Base-by-base conservation (phyloP, 2,888 invertebrate genomes). In the Aporophyla lueneburgensis region DNA sequence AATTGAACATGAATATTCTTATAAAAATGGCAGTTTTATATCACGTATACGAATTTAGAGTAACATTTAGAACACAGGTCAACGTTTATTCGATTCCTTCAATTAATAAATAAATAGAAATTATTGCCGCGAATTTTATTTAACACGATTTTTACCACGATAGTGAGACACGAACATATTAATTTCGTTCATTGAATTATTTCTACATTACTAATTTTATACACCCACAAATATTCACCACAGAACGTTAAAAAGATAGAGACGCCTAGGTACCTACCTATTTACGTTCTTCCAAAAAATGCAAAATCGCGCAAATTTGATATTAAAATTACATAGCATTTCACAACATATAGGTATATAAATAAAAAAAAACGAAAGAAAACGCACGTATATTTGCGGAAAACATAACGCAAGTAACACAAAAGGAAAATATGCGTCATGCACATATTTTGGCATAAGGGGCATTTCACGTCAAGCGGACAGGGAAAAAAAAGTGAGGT, bases 21-120 rank as follows among this genome's bases (percentile, higher is more conserved):
- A 92, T 87, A 93, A 95, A 93, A 95, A 95, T 96, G 96, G 96
- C 96, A 96, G 96, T 95, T 91, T 92, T 78, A 88, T 95, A 95
- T 95, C 95, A 95, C 96, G 94, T 94, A 95, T 95, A 95, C 94
- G 84, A 93, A 93, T 93, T 92, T 89, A 90, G 87, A 90, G 85
- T 89, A 92, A 93, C 87, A 89, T 91, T 91, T 85, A 88, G 91
- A 94, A 94, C 92, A 92, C 91, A 94, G 87, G 80, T 84, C 63
- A 82, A 82, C 65, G 46, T 85, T 84, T 86, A 89, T 84, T 88
- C 84, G 83, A 90, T 90, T 90, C 86, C 74, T 85, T 87, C 71
- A 78, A 87, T 84, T 83, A 83, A 86, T 54, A 83, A 89, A 89
- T 88, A 80, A 89, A 82, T 82, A 89, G 80, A 90, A 91, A 91